Evolutionary conservation across 53 echinoderm and acorn worm genomes (phyloP).

Genomic region (Antedon mediterranea): DNA sequence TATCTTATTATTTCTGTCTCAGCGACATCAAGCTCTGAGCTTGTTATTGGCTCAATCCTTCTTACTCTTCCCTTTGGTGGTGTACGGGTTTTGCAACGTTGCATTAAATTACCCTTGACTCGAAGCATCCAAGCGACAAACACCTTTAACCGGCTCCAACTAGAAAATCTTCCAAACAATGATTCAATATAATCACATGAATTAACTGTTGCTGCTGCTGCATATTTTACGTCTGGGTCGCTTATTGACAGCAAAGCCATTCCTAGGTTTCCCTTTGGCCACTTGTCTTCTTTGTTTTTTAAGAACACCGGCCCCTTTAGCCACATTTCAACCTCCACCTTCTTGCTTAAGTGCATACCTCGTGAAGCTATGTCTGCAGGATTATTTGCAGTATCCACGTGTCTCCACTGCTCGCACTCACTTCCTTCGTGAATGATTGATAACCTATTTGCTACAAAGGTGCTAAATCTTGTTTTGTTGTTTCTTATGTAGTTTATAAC

Average conservation of each 20-base stretch:
- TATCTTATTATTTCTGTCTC: neutral
- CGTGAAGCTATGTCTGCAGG: slow-evolving; percentile 24
- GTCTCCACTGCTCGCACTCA: slow-evolving; percentile 13
- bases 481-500: slow-evolving; percentile 20
- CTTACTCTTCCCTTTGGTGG: neutral
- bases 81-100: neutral
- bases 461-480: slow-evolving; percentile 20
- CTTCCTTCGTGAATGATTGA: slow-evolving; percentile 7
- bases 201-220: neutral
- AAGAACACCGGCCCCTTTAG: slow-evolving; percentile 22
- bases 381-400: slow-evolving; percentile 14
- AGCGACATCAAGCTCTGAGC: neutral
- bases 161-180: neutral
- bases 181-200: neutral
- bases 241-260: neutral
- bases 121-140: neutral
- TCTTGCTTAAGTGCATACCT: slow-evolving; percentile 1
- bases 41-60: neutral
- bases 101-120: neutral
- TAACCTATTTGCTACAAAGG: slow-evolving; percentile 25
- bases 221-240: neutral
- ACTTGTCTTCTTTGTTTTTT: neutral
- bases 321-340: slow-evolving; percentile 8
- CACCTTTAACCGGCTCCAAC: neutral
- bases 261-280: slow-evolving; percentile 7